Base-by-base conservation (phyloP, 2,888 invertebrate genomes). In the Agapetus fuscipes region DNA sequence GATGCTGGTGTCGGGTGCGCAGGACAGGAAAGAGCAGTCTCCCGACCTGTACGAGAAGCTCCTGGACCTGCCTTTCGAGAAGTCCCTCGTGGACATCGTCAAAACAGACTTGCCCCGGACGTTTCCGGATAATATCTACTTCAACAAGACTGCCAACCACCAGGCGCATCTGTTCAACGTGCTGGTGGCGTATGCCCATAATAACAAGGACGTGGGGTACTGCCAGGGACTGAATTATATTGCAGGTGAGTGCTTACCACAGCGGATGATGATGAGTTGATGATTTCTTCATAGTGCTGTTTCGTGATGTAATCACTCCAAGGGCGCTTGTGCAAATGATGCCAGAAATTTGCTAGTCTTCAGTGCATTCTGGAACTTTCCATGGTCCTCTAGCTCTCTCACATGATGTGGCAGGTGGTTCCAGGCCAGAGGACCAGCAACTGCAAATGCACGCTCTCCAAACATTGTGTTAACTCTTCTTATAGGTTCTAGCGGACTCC, bases 201-300 rank as follows among this genome's bases (percentile, higher is more conserved):
- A 85, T 55, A 93, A 94, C 62, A 75, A 76, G 52, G 78, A 78
- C 40, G 83, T 93, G 52, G 93, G 91, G 17, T 95, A 95, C 60
- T 95, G 95, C 56, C 95, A 94, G 76, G 95, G 95, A 34, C 66
- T 94, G 46, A 95, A 94, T 66, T 95, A 93, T 59, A 86, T 94
- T 53, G 90, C 89, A 55, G 82, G 80, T 64, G 54, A 52, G 54
- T 39, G 9, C 24, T 24, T 24, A n/a, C n/a, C n/a, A n/a, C n/a
- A n/a, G n/a, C n/a, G n/a, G n/a, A n/a, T n/a, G n/a, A n/a, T n/a
- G n/a, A n/a, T n/a, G n/a, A n/a, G n/a, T n/a, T n/a, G n/a, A n/a
- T n/a, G n/a, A n/a, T n/a, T n/a, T n/a, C n/a, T n/a, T n/a, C n/a
- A n/a, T n/a, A n/a, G n/a, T n/a, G n/a, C n/a, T n/a, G n/a, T n/a